Evolutionary conservation across 2,113 vertebrate species (phyloP).

Genomic region (Thunnus maccoyii): DNA sequence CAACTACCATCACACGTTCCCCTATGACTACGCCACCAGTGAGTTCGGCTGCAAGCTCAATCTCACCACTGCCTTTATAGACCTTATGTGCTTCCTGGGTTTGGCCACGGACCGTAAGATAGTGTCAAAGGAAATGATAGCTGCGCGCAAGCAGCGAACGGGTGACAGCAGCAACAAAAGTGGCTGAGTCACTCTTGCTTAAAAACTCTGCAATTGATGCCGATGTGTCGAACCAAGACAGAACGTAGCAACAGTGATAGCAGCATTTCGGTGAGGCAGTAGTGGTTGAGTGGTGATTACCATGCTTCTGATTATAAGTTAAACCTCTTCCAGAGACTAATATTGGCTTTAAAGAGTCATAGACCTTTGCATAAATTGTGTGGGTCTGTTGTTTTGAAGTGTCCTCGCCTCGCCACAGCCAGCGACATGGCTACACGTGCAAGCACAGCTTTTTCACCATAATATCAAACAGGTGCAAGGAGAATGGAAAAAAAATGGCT

Average conservation of each 20-base stretch:
- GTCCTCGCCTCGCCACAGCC: slow-evolving; percentile 46
- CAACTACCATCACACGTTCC: slow-evolving; percentile 97
- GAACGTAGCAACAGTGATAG: slow-evolving; percentile 55
- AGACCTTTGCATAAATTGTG: slow-evolving; percentile 58
- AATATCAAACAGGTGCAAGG: slow-evolving; percentile 27
- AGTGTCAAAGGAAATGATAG: slow-evolving; percentile 86
- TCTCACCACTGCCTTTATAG: slow-evolving; percentile 92
- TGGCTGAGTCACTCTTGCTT: slow-evolving; percentile 82
- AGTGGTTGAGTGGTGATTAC: slow-evolving; percentile 51
- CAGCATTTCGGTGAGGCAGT: slow-evolving; percentile 49
- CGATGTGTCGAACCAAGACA: slow-evolving; percentile 38
- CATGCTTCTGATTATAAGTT: slow-evolving; percentile 64
- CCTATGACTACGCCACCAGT: slow-evolving; percentile 92
- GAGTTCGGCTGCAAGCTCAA: slow-evolving; percentile 92
- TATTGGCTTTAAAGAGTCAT: slow-evolving; percentile 67
- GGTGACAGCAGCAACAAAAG: slow-evolving; percentile 91
- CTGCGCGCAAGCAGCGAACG: slow-evolving; percentile 87
- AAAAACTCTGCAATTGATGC: slow-evolving; percentile 3
- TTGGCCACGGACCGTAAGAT: slow-evolving; percentile 90
- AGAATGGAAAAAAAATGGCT: slow-evolving; percentile 17
- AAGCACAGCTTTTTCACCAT: slow-evolving; percentile 63
- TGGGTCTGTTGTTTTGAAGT: slow-evolving; percentile 60
- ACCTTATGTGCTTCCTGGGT: slow-evolving; percentile 91
- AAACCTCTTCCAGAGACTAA: slow-evolving; percentile 73
- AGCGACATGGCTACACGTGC: slow-evolving; percentile 33